Evolutionary conservation across 2,113 vertebrate genomes (phyloP).

Genomic region (Lagenorhynchus albirostris): DNA sequence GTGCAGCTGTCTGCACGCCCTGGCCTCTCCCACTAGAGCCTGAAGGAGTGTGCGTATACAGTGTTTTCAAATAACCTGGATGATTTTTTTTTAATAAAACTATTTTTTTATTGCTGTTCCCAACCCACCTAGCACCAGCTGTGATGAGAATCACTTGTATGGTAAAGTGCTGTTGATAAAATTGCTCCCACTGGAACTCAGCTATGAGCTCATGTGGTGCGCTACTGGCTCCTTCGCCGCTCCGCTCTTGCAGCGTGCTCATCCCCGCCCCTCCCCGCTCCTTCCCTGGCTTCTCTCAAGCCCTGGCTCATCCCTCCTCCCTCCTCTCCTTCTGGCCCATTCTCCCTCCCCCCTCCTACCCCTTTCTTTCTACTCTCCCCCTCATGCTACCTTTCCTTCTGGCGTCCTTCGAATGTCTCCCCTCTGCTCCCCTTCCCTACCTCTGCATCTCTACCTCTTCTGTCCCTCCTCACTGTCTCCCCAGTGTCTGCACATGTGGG

Average conservation of each 20-base stretch:
- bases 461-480: not conserved
- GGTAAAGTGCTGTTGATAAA: conserved; percentile 77
- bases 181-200: conserved; percentile 71
- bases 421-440: conserved; percentile 32
- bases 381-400: not conserved
- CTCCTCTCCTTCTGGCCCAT: not conserved
- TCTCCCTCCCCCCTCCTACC: not conserved
- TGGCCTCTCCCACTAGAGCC: not conserved
- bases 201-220: not conserved
- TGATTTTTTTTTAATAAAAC: conserved; percentile 62
- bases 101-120: conserved; percentile 72
- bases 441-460: not conserved
- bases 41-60: not conserved
- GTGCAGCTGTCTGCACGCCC: not conserved
- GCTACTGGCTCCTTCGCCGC: not conserved
- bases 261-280: not conserved
- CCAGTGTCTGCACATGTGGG: not conserved
- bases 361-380: not conserved
- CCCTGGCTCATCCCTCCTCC: not conserved
- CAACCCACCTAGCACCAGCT: conserved; percentile 76
- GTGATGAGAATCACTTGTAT: conserved; percentile 73
- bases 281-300: not conserved
- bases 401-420: not conserved
- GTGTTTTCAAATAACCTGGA: conserved; percentile 61
- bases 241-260: fast-evolving